phyloP scores from a whole-genome alignment of 2,888 invertebrate genomes.

The Ichneumoninae sp. region DNA sequence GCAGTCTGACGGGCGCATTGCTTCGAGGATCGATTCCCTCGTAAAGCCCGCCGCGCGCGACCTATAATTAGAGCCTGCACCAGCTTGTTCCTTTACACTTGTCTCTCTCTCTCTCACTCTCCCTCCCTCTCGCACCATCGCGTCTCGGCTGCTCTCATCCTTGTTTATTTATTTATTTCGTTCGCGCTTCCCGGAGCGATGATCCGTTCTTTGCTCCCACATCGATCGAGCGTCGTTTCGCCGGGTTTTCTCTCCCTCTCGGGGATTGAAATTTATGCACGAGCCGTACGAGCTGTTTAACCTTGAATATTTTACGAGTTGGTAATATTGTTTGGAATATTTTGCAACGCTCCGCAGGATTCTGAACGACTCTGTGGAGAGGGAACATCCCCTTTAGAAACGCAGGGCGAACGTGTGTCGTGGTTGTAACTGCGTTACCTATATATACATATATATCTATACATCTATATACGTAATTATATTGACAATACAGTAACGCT shows the following conservation, averaged over 20 bases:
- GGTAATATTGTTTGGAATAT: constrained; percentile 42
- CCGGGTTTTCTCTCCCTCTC: background rate
- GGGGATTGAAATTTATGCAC: background rate
- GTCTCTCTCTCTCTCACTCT: constrained; percentile 45
- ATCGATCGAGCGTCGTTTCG: constrained; percentile 12
- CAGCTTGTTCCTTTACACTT: constrained; percentile 37
- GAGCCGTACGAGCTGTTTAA: background rate
- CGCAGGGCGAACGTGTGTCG: background rate
- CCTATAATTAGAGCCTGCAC: constrained; percentile 69
- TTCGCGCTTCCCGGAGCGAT: constrained; percentile 52
- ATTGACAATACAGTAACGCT: background rate
- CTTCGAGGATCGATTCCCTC: constrained; percentile 67
- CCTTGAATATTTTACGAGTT: background rate
- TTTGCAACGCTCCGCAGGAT: constrained; percentile 30
- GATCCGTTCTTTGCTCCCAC: constrained; percentile 24
- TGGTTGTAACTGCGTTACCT: background rate
- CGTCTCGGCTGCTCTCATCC: constrained; percentile 50
- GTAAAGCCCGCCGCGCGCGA: constrained; percentile 60
- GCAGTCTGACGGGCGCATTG: constrained; percentile 40
- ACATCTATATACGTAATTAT: too few species aligned
- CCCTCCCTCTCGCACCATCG: constrained; percentile 49
- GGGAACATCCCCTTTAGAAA: constrained; percentile 4
- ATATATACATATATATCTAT: background rate
- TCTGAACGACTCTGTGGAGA: background rate
- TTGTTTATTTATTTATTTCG: constrained; percentile 59